Conservation (phyloP, 2,113 vertebrate species). For the Cynocephalus volans region DNA sequence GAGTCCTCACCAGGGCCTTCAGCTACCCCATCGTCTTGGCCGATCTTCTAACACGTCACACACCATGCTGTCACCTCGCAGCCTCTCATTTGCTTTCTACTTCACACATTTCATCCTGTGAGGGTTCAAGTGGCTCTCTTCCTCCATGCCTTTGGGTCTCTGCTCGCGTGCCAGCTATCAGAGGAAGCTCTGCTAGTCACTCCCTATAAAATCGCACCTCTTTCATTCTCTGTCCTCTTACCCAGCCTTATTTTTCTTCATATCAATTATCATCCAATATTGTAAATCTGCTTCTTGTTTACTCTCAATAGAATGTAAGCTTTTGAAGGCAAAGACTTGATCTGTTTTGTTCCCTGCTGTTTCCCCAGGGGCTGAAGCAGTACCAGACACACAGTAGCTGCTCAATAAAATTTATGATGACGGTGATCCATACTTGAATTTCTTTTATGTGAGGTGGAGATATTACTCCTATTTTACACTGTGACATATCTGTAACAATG, state of each 20-base stretch:
- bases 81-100: neutral
- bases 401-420: neutral
- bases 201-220: neutral
- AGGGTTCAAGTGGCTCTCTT: neutral
- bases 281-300: neutral
- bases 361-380: neutral
- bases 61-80: neutral
- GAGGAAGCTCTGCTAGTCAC: neutral
- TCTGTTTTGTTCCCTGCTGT: neutral
- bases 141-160: neutral
- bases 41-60: neutral
- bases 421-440: neutral
- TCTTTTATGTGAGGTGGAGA: neutral
- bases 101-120: neutral
- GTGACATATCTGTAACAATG: neutral
- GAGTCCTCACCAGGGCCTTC: neutral
- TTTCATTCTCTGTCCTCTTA: neutral
- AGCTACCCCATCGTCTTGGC: neutral
- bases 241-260: neutral
- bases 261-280: neutral
- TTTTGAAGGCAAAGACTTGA: neutral
- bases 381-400: neutral
- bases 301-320: neutral
- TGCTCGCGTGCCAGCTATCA: neutral
- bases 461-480: neutral